Evolutionary conservation across 2,797 vertebrate genomes (phyloP).

Genomic region (Galaxias olidus): DNA sequence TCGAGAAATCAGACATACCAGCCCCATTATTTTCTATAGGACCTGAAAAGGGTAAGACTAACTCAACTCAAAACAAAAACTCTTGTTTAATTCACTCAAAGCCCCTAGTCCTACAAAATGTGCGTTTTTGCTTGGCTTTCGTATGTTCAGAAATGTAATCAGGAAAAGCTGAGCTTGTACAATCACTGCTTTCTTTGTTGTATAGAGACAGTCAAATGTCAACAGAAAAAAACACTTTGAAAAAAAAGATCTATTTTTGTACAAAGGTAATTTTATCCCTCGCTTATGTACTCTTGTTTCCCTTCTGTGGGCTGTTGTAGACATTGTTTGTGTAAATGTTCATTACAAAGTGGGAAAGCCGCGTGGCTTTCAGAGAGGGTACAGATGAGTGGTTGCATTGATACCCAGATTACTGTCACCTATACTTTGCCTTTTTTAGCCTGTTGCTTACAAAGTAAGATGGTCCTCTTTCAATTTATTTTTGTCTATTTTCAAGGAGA

Average conservation of each 20-base stretch:
- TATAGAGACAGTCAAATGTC: constrained; percentile 62
- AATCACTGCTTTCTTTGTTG: constrained; percentile 77
- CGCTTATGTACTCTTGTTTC: constrained; percentile 75
- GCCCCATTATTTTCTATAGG: constrained; percentile 51
- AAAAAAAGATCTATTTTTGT: constrained; percentile 98
- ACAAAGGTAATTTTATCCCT: constrained; percentile 96
- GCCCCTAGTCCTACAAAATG: constrained; percentile 46
- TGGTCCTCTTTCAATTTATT: constrained; percentile 64
- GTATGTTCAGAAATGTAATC: constrained; percentile 59
- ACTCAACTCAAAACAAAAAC: constrained; percentile 29
- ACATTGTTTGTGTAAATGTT: constrained; percentile 68
- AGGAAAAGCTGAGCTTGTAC: constrained; percentile 71
- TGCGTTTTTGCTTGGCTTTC: constrained; percentile 70
- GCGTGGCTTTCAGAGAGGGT: constrained; percentile 44
- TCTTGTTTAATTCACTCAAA: constrained; percentile 44
- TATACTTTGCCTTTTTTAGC: constrained; percentile 64
- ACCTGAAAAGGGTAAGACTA: constrained; percentile 44
- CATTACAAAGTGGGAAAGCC: constrained; percentile 42
- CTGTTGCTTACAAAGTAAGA: constrained; percentile 60
- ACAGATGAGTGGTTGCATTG: constrained; percentile 39
- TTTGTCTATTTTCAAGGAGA: constrained; percentile 74
- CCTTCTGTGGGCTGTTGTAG: constrained; percentile 76
- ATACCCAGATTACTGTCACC: constrained; percentile 59
- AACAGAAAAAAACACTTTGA: constrained; percentile 72
- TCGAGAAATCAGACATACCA: constrained; percentile 51